Evolutionary conservation across 2,888 invertebrate species (phyloP), one percentile per base, ranked within the genome.

Genomic region (Teleogryllus oceanicus): DNA sequence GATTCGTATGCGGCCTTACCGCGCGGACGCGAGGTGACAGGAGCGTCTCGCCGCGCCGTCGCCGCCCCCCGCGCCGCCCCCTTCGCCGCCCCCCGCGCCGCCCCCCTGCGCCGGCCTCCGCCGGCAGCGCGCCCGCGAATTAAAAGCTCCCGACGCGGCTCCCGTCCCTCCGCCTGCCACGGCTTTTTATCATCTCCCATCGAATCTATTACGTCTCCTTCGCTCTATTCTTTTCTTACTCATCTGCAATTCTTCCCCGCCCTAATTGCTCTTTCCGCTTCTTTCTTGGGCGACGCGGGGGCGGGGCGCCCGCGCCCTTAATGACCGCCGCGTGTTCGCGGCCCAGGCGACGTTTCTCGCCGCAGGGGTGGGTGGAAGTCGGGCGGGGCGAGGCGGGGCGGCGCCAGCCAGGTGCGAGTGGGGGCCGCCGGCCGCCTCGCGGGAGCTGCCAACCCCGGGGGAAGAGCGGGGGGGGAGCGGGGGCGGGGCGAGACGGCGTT

Each of bases 261-360:
- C n/a, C 62, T 62, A 62, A 62, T 62, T 62, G 62, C 62, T 62
- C n/a, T n/a, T 62, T 62, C 62, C 62, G 62, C n/a, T n/a, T n/a
- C 62, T 62, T 62, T 62, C 62, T 18, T 62, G n/a, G 62, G 62
- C 62, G 62, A n/a, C 16, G 62, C n/a, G 62, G 62, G 37, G 62
- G 62, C n/a, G 62, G n/a, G 62, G 62, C 62, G 62, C 62, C n/a
- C 16, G n/a, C 16, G 62, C 62, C 16, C 62, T 62, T 62, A 62
- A 62, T 62, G 62, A 62, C 62, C 62, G 62, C 62, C 62, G 62
- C 62, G 62, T n/a, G 62, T 62, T 62, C 62, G 62, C 62, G 62
- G 13, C 62, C 16, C 62, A n/a, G 13, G n/a, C 62, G 62, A n/a
- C 62, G 10, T 62, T n/a, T 62, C 16, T 62, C 62, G 62, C 13